A percentile compares a stretch with the other conserved stretches of the same genome.
These are phyloP conservation scores for Catharus ustulatus DNA, from an alignment of 2,797 vertebrate species.

Conservation along the genomic window DNA sequence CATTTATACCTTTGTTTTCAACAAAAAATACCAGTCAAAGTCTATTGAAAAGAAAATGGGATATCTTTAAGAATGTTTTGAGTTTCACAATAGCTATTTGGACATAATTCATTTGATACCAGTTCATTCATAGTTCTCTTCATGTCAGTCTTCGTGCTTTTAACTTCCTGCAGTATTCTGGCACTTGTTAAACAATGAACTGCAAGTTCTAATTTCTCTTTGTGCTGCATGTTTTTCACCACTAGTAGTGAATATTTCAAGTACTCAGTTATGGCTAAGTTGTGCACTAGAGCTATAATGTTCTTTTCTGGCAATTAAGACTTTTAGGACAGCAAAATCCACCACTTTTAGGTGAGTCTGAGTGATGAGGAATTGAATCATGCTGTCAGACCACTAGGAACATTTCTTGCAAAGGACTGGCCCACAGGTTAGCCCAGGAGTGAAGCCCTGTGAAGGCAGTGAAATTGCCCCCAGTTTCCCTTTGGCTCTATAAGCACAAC, in stretches of 20 bases:
- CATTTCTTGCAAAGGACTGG: background rate
- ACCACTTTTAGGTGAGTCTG: background rate
- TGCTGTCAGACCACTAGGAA: background rate
- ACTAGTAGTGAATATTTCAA: background rate
- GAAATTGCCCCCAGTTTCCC: background rate
- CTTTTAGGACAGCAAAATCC: background rate
- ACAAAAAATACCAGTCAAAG: background rate
- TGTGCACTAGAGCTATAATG: background rate
- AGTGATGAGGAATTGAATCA: fast-evolving
- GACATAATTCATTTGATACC: background rate
- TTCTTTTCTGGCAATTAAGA: background rate
- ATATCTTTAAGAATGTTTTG: background rate
- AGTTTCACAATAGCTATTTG: background rate
- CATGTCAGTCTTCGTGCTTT: background rate
- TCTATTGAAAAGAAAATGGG: background rate
- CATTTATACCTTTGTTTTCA: conserved; percentile 2
- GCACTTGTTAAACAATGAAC: background rate
- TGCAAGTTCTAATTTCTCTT: background rate
- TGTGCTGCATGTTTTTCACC: background rate
- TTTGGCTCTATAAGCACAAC: background rate
- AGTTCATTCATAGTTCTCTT: background rate
- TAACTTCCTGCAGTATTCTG: background rate
- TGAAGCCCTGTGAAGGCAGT: background rate
- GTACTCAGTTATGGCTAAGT: background rate
- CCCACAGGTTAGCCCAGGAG: background rate